A percentile compares a stretch with the other conserved stretches of the same genome.
These are phyloP conservation scores for Lasioglossum baleicum DNA, from an alignment of 1,140 invertebrate genomes.

Conservation along the genomic window DNA sequence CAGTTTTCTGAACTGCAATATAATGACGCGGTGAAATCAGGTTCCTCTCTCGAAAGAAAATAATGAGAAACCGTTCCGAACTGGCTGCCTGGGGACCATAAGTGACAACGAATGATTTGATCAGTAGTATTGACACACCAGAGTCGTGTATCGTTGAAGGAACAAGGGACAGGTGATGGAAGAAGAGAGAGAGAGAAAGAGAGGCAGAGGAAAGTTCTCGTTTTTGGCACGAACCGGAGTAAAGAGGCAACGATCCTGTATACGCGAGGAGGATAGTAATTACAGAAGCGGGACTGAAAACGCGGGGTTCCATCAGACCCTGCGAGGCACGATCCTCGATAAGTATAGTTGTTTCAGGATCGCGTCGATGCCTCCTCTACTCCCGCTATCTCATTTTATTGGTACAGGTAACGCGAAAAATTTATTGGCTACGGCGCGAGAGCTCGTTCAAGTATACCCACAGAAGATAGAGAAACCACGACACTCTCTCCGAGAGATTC, in stretches of 20 bases:
- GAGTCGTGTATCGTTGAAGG: too few relatives aligned
- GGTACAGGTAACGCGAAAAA: constrained; percentile 75
- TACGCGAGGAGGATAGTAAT: constrained; percentile 75
- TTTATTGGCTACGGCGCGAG: constrained; percentile 62
- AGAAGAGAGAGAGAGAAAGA: too few relatives aligned
- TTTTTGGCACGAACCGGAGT: constrained; percentile 62
- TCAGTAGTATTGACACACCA: too few relatives aligned
- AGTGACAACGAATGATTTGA: too few relatives aligned
- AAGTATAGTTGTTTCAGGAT: constrained; percentile 79
- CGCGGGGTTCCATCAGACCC: constrained; percentile 69
- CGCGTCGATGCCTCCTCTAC: constrained; percentile 72
- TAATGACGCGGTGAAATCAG: too few relatives aligned
- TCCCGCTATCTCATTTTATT: constrained; percentile 78
- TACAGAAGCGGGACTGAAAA: constrained; percentile 78
- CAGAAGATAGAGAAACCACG: constrained; percentile 44
- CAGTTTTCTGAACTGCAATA: too few relatives aligned
- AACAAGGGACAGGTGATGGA: too few relatives aligned
- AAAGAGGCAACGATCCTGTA: constrained; percentile 60
- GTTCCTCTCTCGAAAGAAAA: too few relatives aligned
- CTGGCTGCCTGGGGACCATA: too few relatives aligned
- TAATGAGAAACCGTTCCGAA: too few relatives aligned
- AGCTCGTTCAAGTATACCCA: constrained; percentile 35
- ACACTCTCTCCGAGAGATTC: not conserved
- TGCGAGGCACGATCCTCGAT: constrained; percentile 78
- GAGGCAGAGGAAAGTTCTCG: constrained; percentile 28